Base-by-base conservation (phyloP, 2,888 invertebrate species). In the Andrena bucephala region DNA sequence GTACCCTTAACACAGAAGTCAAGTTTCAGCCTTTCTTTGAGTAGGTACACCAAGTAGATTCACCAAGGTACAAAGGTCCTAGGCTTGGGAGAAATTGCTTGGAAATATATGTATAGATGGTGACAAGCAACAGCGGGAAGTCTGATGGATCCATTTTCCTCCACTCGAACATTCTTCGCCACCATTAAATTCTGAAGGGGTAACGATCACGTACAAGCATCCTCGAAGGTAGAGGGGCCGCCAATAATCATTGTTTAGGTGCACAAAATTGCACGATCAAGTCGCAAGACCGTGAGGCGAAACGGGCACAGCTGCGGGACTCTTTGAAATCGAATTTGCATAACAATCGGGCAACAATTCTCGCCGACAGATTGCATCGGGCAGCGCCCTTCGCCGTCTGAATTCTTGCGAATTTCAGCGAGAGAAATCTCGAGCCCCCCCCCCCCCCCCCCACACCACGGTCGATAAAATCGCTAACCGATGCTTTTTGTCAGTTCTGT, bases 401-500 rank as follows among this genome's bases (percentile, higher is more conserved):
- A 31, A 16, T 31, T 54, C 52, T 52, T 68, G 31, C 52, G 24
- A 33, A 54, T 68, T 68, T 54, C 67, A 20, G n/a, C 31, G 66
- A 29, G 66, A 48, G 48, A 48, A 67, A 48, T 67, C 50, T 20
- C 67, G 66, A 8, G 66, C 8, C 67, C 20, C 20, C n/a, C 36
- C 10, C 13, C 20, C 20, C 20, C 8, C 67, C 20, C 31, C 13
- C 42, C 13, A 3, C 73, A 6, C 13, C 57, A 52, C 24, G 24
- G 57, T 27, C 57, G 52, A 67, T 62, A 36, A 29, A 67, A 74
- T 73, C 52, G 42, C n/a, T 42, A 27, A 62, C 60, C 74, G 74
- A 68, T 52, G 42, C 33, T 36, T 31, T 67, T 54, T n/a, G 29
- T 62, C 31, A 7, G 20, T 57, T 33, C n/a, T 10, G 31, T 27